phyloP scores from a whole-genome alignment of 2,797 vertebrate species.

The Sebastolobus alascanus region DNA sequence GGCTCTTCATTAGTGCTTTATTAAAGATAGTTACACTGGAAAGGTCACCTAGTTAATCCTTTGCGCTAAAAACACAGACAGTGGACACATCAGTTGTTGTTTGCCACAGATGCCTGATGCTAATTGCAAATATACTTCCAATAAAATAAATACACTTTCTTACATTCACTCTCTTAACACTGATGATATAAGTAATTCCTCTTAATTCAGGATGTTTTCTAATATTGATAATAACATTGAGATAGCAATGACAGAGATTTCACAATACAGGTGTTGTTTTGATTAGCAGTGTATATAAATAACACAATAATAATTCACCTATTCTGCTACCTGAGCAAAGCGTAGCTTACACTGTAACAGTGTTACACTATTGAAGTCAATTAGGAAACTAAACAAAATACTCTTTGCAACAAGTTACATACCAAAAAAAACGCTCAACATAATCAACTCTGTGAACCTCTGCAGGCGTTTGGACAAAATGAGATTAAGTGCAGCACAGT shows the following conservation, averaged over 20 bases:
- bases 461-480: constrained; percentile 9
- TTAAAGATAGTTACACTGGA: constrained; percentile 53
- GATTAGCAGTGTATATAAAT: background rate
- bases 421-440: background rate
- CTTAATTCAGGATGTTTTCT: background rate
- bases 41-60: constrained; percentile 53
- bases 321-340: background rate
- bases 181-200: background rate
- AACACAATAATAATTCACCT: background rate
- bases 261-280: background rate
- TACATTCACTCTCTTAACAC: background rate
- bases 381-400: background rate
- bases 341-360: background rate
- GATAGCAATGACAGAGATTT: background rate
- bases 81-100: background rate
- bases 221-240: background rate
- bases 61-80: constrained; percentile 32
- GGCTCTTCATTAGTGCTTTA: constrained; percentile 56
- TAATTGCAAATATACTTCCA: background rate
- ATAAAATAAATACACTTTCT: background rate
- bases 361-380: background rate
- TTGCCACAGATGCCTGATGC: constrained; percentile 1
- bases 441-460: constrained; percentile 16
- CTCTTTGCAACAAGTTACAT: background rate
- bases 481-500: constrained; percentile 30